Conservation (phyloP, 2,888 invertebrate genomes). For the Lacanobia wlatinum region DNA sequence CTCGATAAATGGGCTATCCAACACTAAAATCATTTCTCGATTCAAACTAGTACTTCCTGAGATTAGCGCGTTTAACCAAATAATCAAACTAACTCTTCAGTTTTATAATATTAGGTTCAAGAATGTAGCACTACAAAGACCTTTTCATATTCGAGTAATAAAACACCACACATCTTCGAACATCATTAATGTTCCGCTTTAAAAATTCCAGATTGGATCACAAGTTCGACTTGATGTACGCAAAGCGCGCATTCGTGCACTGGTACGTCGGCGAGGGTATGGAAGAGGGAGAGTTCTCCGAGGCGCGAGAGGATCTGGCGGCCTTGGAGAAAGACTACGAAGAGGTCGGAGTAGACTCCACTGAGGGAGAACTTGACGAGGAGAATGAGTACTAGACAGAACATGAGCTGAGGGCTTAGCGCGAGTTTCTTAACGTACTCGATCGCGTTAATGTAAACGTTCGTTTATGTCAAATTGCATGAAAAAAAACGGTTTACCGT, state of each 20-base stretch:
- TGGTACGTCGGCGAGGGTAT: slow-evolving; percentile 98
- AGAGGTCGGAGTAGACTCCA: slow-evolving; percentile 94
- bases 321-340: slow-evolving; percentile 95
- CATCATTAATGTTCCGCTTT: not conserved
- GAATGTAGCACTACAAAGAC: too few relatives aligned
- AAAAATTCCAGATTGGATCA: slow-evolving; percentile 93
- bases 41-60: too few relatives aligned
- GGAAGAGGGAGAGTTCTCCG: slow-evolving; percentile 96
- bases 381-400: slow-evolving; percentile 92
- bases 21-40: too few relatives aligned
- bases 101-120: too few relatives aligned
- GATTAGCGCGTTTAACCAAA: too few relatives aligned
- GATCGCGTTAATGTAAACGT: too few relatives aligned
- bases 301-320: slow-evolving; percentile 96
- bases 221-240: slow-evolving; percentile 99
- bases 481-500: too few relatives aligned
- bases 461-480: too few relatives aligned
- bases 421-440: too few relatives aligned
- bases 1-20: too few relatives aligned
- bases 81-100: too few relatives aligned
- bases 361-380: slow-evolving; percentile 93
- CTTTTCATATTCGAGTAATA: too few relatives aligned
- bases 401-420: not conserved
- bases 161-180: not conserved
- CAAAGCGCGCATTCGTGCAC: slow-evolving; percentile 98